Evolutionary conservation across 2,888 invertebrate genomes (phyloP).

Genomic region (Himalopsyche anomala): DNA sequence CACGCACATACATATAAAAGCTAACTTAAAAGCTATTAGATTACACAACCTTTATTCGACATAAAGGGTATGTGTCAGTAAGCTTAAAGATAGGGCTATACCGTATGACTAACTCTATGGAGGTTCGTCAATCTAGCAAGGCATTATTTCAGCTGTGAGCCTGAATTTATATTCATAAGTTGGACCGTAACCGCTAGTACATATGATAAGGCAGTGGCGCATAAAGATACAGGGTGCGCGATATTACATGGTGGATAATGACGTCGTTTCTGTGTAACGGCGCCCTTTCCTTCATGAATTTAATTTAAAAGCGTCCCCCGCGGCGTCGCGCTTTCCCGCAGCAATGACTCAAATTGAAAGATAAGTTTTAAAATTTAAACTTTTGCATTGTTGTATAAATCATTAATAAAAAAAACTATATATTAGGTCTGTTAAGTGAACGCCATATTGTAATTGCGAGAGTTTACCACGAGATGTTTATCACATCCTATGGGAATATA

Average conservation of each 20-base stretch:
- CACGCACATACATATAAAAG: background rate
- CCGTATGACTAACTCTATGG: background rate
- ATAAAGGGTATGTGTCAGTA: background rate
- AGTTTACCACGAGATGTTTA: too few species aligned
- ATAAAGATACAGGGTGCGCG: constrained; percentile 31
- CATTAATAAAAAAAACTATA: too few species aligned
- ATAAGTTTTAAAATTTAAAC: background rate
- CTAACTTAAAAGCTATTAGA: constrained; percentile 29
- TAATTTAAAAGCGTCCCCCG: constrained; percentile 30
- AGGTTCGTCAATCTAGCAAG: constrained; percentile 1
- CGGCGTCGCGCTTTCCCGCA: background rate
- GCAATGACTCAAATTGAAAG: constrained; percentile 19
- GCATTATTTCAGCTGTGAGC: constrained; percentile 16
- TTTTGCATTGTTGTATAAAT: too few species aligned
- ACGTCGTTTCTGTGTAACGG: constrained; percentile 11
- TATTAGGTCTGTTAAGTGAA: too few species aligned
- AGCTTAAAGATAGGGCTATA: background rate
- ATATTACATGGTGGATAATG: constrained; percentile 25
- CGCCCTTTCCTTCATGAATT: constrained; percentile 2
- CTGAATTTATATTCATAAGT: constrained; percentile 21
- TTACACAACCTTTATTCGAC: constrained; percentile 10
- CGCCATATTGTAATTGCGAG: too few species aligned
- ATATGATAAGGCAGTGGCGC: constrained; percentile 8
- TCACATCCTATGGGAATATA: too few species aligned
- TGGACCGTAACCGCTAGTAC: background rate